Evolutionary conservation across 2,113 vertebrate genomes (phyloP), one percentile per base, ranked within the genome.

Genomic region (Misgurnus mizolepis): DNA sequence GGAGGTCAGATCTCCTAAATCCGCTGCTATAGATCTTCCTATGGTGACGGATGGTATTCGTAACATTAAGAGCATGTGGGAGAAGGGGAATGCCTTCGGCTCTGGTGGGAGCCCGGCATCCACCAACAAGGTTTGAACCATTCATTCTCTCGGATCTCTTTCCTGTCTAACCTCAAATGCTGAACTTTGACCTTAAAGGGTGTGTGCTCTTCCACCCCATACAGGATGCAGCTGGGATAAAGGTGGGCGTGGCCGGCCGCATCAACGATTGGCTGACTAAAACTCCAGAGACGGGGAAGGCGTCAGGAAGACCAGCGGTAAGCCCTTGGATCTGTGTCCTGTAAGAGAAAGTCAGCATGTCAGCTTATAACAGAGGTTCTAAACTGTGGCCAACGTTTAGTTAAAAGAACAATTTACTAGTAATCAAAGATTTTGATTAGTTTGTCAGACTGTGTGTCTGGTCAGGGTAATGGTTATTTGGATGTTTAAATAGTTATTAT

Each of bases 191-290:
- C 88, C 77, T 39, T 40, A 55, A 53, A 65, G 11, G 66, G 68
- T 68, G 56, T 73, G 50, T 71, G 82, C 58, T 81, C 6, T 70
- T 58, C 66, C 67, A 17, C 34, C 87, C 80, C 74, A 89, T 91
- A 50, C 89, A 99, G 98, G 98, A 99, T 93, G 95, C 96, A 73
- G 96, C 96, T 87, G 96, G 95, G 49, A 93, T 99, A 89, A 99
- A 99, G 86, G 95, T 98, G 82, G 98, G 97, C 34, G 96, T 98
- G 82, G 98, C 97, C 7, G 97, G 95, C 87, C 97, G 98, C 87
- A 98, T 99, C 93, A 99, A 94, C 0, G 97, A 98, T 88, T 99
- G 97, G 98, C 91, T 99, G 89, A 99, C 95, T 79, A 99, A 98
- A 94, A 97, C 96, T 83, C 98, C 97, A 1, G 97, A 99, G 79